These are phyloP conservation scores for Nothura maculosa DNA, from an alignment of 2,797 vertebrate species.

Conservation along the genomic window DNA sequence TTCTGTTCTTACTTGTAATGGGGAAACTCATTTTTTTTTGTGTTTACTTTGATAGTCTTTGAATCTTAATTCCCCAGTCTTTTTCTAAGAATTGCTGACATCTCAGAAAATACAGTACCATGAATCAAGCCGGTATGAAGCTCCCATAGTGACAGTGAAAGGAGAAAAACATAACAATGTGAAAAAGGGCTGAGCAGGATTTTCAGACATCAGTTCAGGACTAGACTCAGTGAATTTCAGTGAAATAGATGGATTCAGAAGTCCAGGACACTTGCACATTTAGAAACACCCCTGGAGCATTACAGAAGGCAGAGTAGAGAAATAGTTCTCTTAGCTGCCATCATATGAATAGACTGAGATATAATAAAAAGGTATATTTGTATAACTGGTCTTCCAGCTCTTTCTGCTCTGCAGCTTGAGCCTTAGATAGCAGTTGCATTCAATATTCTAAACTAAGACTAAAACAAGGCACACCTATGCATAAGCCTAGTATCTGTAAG, in stretches of 20 bases:
- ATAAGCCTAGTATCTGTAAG: background rate
- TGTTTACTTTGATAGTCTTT: background rate
- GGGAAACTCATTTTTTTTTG: background rate
- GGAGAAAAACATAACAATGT: background rate
- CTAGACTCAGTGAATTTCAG: background rate
- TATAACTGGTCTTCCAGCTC: background rate
- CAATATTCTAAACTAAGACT: background rate
- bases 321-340: background rate
- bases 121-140: background rate
- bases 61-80: background rate
- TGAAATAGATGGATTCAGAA: background rate
- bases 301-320: background rate
- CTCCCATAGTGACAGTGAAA: background rate
- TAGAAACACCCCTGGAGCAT: background rate
- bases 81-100: background rate
- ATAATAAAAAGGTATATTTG: fast-evolving
- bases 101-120: background rate
- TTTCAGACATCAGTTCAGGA: background rate
- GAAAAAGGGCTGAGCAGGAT: background rate
- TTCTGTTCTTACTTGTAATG: background rate
- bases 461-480: background rate
- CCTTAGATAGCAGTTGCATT: background rate
- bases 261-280: background rate
- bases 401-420: background rate
- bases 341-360: background rate